Conservation (phyloP, 2,888 invertebrate species). For the Mayetiola destructor region DNA sequence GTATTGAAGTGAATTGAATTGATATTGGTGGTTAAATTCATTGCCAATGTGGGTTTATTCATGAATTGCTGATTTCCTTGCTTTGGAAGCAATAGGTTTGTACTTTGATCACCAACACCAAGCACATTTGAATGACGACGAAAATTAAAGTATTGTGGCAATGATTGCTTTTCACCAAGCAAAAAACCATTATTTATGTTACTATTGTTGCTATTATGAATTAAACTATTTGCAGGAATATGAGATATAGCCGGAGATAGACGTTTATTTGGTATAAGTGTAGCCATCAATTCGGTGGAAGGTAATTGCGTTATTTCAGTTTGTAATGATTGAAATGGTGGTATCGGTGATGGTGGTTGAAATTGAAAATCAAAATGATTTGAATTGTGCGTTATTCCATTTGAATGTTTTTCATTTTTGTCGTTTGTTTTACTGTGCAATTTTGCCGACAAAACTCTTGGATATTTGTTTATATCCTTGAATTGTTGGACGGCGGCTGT, state of each 20-base stretch:
- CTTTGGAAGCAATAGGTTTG: background rate
- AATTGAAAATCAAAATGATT: conserved; percentile 14
- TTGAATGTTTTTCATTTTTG: background rate
- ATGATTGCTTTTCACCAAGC: background rate
- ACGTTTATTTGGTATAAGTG: conserved; percentile 14
- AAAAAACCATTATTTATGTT: background rate
- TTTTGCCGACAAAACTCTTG: conserved; percentile 19
- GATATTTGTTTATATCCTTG: conserved; percentile 15
- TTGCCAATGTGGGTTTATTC: background rate
- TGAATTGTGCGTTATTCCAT: background rate
- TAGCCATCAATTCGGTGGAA: background rate
- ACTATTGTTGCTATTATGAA: no score
- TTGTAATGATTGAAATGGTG: conserved; percentile 31
- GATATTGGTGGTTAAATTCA: background rate
- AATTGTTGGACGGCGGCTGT: no score
- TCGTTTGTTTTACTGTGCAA: conserved; percentile 15
- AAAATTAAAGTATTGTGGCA: conserved; percentile 19
- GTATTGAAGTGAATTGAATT: background rate
- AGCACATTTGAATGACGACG: conserved; percentile 19
- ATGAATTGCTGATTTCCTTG: background rate
- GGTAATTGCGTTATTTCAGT: conserved; percentile 17
- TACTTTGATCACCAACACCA: conserved; percentile 14
- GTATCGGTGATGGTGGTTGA: conserved; percentile 27
- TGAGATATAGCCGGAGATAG: conserved; percentile 17
- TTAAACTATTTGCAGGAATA: background rate